Evolutionary conservation across 2,797 vertebrate genomes (phyloP).

Genomic region (Sarcophilus harrisii): DNA sequence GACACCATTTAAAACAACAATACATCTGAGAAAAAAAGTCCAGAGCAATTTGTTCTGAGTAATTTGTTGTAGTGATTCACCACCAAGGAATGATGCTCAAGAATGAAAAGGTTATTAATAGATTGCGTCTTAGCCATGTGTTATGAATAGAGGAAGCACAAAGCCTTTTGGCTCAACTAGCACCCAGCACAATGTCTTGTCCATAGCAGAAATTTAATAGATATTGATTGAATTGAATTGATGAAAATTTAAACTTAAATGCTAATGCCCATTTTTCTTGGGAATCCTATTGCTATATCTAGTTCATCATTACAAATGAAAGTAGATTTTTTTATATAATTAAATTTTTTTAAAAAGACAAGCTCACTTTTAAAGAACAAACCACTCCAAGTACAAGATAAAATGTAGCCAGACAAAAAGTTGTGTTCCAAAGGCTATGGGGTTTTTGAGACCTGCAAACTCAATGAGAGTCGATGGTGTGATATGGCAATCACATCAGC

Average conservation of each 20-base stretch:
- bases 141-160: conserved; percentile 22
- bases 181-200: not conserved
- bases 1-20: conserved; percentile 32
- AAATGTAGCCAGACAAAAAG: not conserved
- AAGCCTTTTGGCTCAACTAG: conserved; percentile 3
- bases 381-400: not conserved
- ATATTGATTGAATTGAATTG: not conserved
- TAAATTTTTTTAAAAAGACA: not conserved
- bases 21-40: conserved; percentile 39
- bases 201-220: not conserved
- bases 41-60: conserved; percentile 55
- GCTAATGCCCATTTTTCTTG: not conserved
- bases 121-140: rapidly evolving
- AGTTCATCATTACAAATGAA: not conserved
- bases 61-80: conserved; percentile 46
- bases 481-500: not conserved
- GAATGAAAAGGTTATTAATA: conserved; percentile 45
- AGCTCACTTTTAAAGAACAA: not conserved
- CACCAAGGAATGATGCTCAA: not conserved
- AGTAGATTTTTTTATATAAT: not conserved
- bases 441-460: not conserved
- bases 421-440: not conserved
- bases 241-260: not conserved
- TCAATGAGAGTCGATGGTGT: not conserved
- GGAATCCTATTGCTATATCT: not conserved